Base-by-base conservation (phyloP, 2,113 vertebrate species). In the Campylomormyrus numenius region DNA sequence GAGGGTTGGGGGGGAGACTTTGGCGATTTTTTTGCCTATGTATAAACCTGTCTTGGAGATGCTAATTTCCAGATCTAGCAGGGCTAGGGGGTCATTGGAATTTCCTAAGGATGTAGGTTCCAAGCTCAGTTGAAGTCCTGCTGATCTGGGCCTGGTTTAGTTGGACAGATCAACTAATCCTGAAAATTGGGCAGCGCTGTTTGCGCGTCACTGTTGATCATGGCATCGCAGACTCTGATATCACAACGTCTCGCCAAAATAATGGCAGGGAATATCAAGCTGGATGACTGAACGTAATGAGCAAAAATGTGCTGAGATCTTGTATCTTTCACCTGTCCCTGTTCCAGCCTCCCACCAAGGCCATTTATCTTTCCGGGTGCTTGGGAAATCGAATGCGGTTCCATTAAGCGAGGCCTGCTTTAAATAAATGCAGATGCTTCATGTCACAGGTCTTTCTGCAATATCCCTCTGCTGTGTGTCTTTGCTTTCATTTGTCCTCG, bases 401-500 rank as follows among this genome's bases (percentile, higher is more conserved):
- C 83, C 45, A 85, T 85, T 85, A 46, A 85, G 42, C 21, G 17
- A 48, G 45, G 7, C 21, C 24, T 13, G 24, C 24, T 85, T 85
- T 85, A 85, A 85, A 85, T 85, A 85, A 85, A 85, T 85, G 83
- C 83, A 85, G 45, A 85, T 85, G 9, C 45, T 85, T 21, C 17
- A 3, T 39, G 74, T 80, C 15, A n/a, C 0, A 10, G 45, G 45
- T 48, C 42, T 46, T 85, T 85, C 42, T 24, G 83, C 83, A 85
- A n/a, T 85, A 46, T 85, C 24, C 45, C 45, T 48, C 19, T 48
- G 42, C 48, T 48, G 45, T 48, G 77, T 45, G 19, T 48, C 39
- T 45, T 48, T 24, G 35, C 83, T 48, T 48, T 85, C 83, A 85
- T 85, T 85, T 48, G 83, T 85, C 21, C 42, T 85, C 45, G 4